Conservation (phyloP, 2,797 vertebrate species). For the Sebastes kiyomatsui region DNA sequence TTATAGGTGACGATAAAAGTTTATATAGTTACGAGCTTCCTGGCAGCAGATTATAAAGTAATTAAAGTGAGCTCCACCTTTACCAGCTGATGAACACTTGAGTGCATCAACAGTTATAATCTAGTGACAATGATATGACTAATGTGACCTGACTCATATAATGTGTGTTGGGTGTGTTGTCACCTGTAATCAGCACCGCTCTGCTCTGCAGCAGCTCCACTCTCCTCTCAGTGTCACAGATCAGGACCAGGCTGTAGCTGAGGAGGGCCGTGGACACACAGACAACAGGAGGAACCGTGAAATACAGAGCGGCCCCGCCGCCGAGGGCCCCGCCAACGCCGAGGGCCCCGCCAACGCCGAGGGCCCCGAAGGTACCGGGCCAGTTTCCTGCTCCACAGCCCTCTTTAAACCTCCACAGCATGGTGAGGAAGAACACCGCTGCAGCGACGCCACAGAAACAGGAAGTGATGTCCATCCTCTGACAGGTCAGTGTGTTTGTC, state of each 20-base stretch:
- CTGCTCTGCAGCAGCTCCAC: constrained; percentile 21
- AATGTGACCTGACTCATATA: too few relatives aligned
- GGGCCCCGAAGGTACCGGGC: neutral
- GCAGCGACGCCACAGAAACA: constrained; percentile 4
- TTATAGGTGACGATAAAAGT: too few relatives aligned
- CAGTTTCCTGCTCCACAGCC: neutral
- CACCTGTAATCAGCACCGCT: constrained; percentile 74
- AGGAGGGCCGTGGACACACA: neutral
- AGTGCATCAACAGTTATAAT: too few relatives aligned
- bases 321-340: neutral
- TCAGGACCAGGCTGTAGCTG: constrained; percentile 30
- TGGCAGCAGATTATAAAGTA: too few relatives aligned
- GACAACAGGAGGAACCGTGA: neutral
- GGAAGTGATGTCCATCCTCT: constrained; percentile 14
- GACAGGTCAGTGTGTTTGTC: neutral
- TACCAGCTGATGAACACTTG: too few relatives aligned
- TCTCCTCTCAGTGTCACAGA: neutral
- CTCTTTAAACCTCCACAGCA: neutral
- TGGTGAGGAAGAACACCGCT: neutral
- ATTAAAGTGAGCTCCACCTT: too few relatives aligned
- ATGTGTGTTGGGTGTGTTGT: neutral
- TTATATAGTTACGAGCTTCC: too few relatives aligned
- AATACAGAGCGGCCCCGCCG: neutral
- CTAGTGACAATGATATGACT: too few relatives aligned
- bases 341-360: neutral